Base-by-base conservation (phyloP, 1,140 invertebrate genomes). In the Augochlora pura region DNA sequence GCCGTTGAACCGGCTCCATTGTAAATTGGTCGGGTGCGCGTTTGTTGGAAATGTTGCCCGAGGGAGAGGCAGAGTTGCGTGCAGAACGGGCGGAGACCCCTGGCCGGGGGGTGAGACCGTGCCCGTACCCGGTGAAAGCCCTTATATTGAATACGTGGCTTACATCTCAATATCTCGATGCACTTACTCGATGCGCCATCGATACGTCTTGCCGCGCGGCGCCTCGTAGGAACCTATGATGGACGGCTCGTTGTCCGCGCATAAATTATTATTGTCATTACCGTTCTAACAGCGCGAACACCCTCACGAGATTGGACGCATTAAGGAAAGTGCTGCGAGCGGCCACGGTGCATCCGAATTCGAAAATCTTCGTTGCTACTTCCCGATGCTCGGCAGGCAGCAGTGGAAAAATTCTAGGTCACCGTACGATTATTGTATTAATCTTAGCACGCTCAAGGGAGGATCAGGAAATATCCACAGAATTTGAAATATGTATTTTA, bases 91-190 rank as follows among this genome's bases (percentile, higher is more conserved):
- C 16, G 18, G 49, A 18, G 49, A 18, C 16, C 6, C 14, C 2
- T 16, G 18, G 66, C 32, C 42, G 39, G 60, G 57, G 54, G 65
- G 59, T 32, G 65, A 27, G 52, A 54, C 65, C 23, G 76, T 12
- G 8, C 38, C 72, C 57, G 70, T 74, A 82, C 74, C 65, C 72
- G 80, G 82, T 87, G 83, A 86, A 86, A 88, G 80, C 86, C 70
- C 80, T 87, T 88, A 86, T 89, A 89, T 89, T 88, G 88, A 89
- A 89, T 87, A 89, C 88, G 88, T 88, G 88, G 84, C 75, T 87
- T 75, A 87, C 87, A 89, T 89, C 83, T 89, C 87, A 85, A 89
- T 88, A 87, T 85, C 77, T 49, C 80, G 80, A 86, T 84, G 87
- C 87, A 87, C 82, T 86, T 82, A 80, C 72, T 69, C 80, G 70